Conservation (phyloP, 2,888 invertebrate genomes). For the Drymonia ruficornis region DNA sequence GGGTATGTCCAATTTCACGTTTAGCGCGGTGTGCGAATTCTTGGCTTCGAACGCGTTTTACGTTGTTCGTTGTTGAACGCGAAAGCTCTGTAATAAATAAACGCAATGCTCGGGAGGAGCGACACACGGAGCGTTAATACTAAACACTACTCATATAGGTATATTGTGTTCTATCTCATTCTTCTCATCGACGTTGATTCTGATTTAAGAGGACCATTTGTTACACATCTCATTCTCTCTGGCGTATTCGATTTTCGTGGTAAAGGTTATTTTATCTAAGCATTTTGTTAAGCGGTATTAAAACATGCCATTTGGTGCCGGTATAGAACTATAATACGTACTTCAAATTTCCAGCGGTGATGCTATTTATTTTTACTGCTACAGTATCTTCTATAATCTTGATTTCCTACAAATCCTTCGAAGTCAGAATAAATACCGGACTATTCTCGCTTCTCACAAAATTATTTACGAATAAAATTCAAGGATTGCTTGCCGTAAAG, state of each 20-base stretch:
- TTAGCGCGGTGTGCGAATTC: constrained; percentile 44
- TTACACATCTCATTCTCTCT: constrained; percentile 9
- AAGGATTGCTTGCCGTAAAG: not conserved
- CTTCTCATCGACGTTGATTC: constrained; percentile 4
- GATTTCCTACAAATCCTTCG: not conserved
- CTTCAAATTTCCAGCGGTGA: constrained; percentile 15
- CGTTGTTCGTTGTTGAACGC: constrained; percentile 37
- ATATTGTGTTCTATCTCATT: no score
- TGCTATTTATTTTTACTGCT: constrained; percentile 30
- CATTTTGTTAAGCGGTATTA: not conserved
- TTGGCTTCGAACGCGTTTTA: constrained; percentile 49
- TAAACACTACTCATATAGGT: not conserved
- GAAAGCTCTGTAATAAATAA: constrained; percentile 30
- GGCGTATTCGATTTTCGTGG: not conserved
- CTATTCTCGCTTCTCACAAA: not conserved
- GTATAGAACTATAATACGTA: constrained; percentile 19
- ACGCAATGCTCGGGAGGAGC: constrained; percentile 28
- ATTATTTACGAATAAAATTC: not conserved
- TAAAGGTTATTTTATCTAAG: no score
- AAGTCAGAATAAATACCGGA: not conserved
- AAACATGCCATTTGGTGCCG: constrained; percentile 13
- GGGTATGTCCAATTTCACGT: constrained; percentile 68
- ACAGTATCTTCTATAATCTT: constrained; percentile 15
- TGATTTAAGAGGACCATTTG: constrained; percentile 7
- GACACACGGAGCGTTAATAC: constrained; percentile 21